Percentiles rank a stretch among this genome's conserved stretches.
phyloP scores from a whole-genome alignment of 1,140 invertebrate genomes.

The Lepidostoma basale region DNA sequence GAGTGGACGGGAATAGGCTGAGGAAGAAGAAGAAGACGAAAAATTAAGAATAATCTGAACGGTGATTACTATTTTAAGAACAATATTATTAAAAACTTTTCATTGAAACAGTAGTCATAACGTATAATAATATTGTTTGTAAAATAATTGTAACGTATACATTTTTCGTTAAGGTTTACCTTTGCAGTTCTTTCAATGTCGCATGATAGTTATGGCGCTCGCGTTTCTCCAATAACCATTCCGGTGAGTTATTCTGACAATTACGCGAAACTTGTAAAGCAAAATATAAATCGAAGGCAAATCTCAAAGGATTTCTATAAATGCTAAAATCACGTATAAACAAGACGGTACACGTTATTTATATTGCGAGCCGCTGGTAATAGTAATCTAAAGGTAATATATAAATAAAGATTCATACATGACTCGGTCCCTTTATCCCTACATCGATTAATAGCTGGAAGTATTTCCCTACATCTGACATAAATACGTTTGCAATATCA shows the following conservation, averaged over 20 bases:
- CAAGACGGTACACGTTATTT: conserved; percentile 26
- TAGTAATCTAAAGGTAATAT: too few species aligned
- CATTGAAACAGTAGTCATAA: too few species aligned
- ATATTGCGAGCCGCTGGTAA: background rate
- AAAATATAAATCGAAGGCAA: conserved; percentile 23
- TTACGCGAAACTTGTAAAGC: conserved; percentile 30
- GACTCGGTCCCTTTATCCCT: background rate
- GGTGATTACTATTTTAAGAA: too few species aligned
- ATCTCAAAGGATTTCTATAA: conserved; percentile 24
- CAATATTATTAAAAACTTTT: too few species aligned
- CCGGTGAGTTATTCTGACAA: conserved; percentile 35
- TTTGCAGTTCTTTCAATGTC: too few species aligned
- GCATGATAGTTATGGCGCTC: too few species aligned
- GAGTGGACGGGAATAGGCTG: too few species aligned
- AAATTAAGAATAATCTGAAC: too few species aligned
- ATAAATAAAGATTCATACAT: conserved; percentile 23
- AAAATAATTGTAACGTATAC: too few species aligned
- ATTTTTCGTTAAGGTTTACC: too few species aligned
- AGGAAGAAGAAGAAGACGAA: too few species aligned
- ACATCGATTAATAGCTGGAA: background rate
- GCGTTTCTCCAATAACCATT: conserved; percentile 10
- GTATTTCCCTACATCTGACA: background rate
- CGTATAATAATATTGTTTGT: too few species aligned
- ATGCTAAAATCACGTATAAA: conserved; percentile 5
- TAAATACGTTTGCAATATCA: background rate